phyloP scores from a whole-genome alignment of 35 echinoderm and acorn worm species.

The Stichopus chloronotus region DNA sequence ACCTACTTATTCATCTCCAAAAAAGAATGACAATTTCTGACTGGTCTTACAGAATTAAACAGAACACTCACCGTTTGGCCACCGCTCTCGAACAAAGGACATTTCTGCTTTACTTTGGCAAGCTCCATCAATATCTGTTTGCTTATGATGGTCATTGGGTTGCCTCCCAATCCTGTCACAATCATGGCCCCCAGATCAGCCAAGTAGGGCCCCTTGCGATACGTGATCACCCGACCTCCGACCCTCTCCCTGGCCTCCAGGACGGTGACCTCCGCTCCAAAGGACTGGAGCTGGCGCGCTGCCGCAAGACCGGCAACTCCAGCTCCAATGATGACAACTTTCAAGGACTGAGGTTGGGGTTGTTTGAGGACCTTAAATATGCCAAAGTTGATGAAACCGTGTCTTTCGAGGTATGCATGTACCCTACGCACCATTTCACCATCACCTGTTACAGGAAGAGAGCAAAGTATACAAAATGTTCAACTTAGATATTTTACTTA shows the following conservation, averaged over 20 bases:
- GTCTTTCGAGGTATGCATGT: slow-evolving; percentile 91
- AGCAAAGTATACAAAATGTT: not conserved
- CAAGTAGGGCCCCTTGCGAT: slow-evolving; percentile 90
- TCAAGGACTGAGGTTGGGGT: slow-evolving; percentile 53
- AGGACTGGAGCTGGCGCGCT: slow-evolving; percentile 89
- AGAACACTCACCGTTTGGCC: slow-evolving; percentile 54
- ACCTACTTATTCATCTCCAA: no score
- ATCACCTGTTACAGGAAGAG: slow-evolving; percentile 72
- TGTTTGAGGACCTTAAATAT: slow-evolving; percentile 83
- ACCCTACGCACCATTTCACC: slow-evolving; percentile 80
- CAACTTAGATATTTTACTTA: not conserved
- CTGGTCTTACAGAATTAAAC: no score
- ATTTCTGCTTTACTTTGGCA: slow-evolving; percentile 97
- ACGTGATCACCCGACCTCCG: slow-evolving; percentile 92
- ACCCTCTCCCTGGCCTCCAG: slow-evolving; percentile 94
- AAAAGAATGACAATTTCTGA: no score
- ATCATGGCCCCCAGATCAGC: slow-evolving; percentile 98
- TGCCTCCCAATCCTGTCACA: slow-evolving; percentile 93
- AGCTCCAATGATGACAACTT: slow-evolving; percentile 70
- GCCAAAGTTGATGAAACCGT: slow-evolving; percentile 98
- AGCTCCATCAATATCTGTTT: slow-evolving; percentile 99
- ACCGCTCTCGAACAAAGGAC: slow-evolving; percentile 93
- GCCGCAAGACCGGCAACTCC: slow-evolving; percentile 93
- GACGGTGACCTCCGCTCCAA: slow-evolving; percentile 94
- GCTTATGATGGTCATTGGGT: slow-evolving; percentile 97